These are phyloP conservation scores for Pampusana beccarii DNA, from an alignment of 2,113 vertebrate genomes.

Conservation along the genomic window DNA sequence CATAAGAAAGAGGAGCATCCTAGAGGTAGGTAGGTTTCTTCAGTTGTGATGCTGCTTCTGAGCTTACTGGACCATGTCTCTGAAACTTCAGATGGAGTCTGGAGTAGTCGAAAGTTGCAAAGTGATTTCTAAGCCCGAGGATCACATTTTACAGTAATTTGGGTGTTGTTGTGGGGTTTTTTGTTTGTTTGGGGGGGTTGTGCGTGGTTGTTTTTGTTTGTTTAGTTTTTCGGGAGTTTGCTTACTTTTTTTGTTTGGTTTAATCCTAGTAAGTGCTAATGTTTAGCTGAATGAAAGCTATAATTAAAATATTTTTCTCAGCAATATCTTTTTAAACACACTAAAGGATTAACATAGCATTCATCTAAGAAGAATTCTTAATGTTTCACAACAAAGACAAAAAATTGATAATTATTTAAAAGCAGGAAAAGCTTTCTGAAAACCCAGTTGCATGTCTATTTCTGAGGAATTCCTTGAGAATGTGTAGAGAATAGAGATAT, in stretches of 20 bases:
- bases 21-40: neutral
- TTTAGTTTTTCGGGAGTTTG: too few species aligned
- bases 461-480: neutral
- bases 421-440: neutral
- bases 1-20: neutral
- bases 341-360: neutral
- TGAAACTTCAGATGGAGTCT: neutral
- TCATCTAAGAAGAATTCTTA: neutral
- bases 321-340: neutral
- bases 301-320: neutral
- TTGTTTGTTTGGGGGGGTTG: too few species aligned
- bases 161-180: too few species aligned
- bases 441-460: neutral
- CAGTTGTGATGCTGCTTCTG: neutral
- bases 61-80: neutral
- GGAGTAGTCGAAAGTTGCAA: neutral
- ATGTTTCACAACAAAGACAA: neutral
- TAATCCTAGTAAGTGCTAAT: neutral
- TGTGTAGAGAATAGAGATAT: neutral
- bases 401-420: neutral
- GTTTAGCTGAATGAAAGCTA: neutral
- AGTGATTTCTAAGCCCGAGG: neutral
- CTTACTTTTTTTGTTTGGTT: neutral
- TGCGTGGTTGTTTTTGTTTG: too few species aligned
- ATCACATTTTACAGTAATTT: neutral